A percentile compares a stretch with the other conserved stretches of the same genome.
phyloP scores from a whole-genome alignment of 2,888 invertebrate species.

The Anagyrus pseudococci region DNA sequence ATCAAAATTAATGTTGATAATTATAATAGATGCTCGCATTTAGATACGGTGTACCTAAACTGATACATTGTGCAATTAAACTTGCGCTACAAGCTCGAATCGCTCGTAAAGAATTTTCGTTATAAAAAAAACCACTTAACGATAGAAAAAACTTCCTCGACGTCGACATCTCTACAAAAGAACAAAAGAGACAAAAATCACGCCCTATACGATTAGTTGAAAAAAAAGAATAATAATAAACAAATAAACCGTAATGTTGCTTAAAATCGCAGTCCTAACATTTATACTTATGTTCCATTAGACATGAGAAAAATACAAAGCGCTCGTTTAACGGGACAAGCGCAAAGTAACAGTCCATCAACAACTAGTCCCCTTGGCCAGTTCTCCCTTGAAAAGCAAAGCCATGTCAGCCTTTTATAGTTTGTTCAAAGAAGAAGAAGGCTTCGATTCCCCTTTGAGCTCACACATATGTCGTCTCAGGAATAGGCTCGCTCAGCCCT shows the following conservation, averaged over 20 bases:
- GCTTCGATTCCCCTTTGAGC: slow-evolving; percentile 32
- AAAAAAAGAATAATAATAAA: background rate
- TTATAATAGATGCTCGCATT: background rate
- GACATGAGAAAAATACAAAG: background rate
- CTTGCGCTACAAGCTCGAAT: background rate
- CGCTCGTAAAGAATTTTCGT: background rate
- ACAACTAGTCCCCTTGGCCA: background rate
- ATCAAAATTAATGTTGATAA: background rate
- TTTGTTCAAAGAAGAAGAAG: slow-evolving; percentile 1
- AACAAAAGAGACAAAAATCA: background rate
- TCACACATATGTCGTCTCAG: no score
- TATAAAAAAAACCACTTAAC: no score
- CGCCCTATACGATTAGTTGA: background rate
- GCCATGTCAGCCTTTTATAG: background rate
- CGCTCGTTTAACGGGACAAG: no score
- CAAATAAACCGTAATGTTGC: no score
- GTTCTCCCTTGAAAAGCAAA: background rate
- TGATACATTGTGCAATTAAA: background rate
- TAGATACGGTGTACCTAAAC: background rate
- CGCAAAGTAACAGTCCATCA: background rate
- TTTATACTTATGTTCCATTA: background rate
- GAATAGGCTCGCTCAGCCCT: background rate
- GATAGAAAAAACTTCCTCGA: background rate
- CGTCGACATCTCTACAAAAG: background rate
- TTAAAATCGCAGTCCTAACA: no score